Evolutionary conservation across 2,113 vertebrate species (phyloP).

Genomic region (Melierax canorus): DNA sequence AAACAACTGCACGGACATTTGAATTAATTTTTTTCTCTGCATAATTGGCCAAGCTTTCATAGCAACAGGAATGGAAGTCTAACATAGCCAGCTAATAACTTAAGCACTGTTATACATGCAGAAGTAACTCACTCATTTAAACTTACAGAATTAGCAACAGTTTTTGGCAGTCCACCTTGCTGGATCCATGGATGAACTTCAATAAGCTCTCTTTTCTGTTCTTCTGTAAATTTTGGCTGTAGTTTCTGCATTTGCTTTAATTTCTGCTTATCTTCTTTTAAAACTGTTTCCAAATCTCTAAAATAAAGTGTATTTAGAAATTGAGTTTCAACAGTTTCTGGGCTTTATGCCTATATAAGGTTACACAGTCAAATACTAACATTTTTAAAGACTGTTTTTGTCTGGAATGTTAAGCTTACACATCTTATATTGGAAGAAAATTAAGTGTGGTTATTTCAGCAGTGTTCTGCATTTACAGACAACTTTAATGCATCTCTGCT

Average conservation of each 20-base stretch:
- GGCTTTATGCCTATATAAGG: not conserved
- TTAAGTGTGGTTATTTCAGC: not conserved
- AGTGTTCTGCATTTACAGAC: not conserved
- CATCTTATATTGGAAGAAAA: not conserved
- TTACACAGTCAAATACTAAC: not conserved
- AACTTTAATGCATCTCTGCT: not conserved
- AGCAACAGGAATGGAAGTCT: not conserved
- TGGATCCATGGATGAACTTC: constrained; percentile 92
- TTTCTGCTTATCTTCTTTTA: constrained; percentile 85
- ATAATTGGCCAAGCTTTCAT: not conserved
- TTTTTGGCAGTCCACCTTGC: constrained; percentile 80
- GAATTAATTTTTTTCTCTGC: not conserved
- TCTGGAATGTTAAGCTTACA: not conserved
- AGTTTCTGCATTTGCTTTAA: constrained; percentile 85
- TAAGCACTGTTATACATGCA: not conserved
- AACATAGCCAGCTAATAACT: not conserved
- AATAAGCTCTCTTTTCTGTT: constrained; percentile 83
- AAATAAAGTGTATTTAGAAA: not conserved
- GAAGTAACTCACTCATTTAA: not conserved
- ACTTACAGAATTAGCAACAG: constrained; percentile 80
- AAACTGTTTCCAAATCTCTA: constrained; percentile 81
- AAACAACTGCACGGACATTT: not conserved
- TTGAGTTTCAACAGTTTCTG: not conserved
- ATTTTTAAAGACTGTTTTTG: not conserved
- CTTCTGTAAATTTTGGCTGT: constrained; percentile 87